phyloP scores from a whole-genome alignment of 1,140 invertebrate species.

The Macrobrachium rosenbergii region DNA sequence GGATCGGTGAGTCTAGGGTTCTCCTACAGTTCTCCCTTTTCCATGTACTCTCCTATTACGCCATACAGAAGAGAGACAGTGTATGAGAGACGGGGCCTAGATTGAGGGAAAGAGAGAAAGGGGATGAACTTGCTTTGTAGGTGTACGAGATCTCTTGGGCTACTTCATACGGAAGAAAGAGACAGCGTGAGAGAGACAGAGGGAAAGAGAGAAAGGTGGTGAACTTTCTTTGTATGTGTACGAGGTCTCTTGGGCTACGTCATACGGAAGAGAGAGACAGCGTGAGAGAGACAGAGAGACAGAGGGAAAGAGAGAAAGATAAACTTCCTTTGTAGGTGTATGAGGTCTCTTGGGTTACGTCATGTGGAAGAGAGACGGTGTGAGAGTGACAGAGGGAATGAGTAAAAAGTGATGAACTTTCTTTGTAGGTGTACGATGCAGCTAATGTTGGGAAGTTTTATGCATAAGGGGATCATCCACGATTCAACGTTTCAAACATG shows the following conservation, averaged over 20 bases:
- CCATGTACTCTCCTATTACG: too few species aligned
- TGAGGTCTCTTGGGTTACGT: too few species aligned
- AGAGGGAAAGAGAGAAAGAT: not conserved
- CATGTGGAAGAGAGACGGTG: too few species aligned
- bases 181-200: not conserved
- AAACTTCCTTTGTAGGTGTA: not conserved
- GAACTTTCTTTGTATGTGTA: not conserved
- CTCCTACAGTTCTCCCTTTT: too few species aligned
- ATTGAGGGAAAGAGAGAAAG: slow-evolving; percentile 9
- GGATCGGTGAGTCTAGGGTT: slow-evolving; percentile 15
- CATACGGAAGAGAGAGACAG: not conserved
- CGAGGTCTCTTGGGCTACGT: too few species aligned
- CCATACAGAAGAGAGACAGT: not conserved
- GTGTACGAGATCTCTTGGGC: not conserved
- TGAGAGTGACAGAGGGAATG: not conserved
- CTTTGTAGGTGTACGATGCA: not conserved
- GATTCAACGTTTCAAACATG: too few species aligned
- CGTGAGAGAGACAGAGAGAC: not conserved
- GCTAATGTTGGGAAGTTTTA: not conserved
- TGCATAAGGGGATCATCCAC: not conserved
- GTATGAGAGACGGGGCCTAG: slow-evolving; percentile 8
- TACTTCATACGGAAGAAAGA: too few species aligned
- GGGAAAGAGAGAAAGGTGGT: not conserved
- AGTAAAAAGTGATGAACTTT: not conserved
- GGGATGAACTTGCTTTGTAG: too few species aligned